These are phyloP conservation scores for Aleiodes testaceus DNA, from an alignment of 2,888 invertebrate species.

Conservation along the genomic window DNA sequence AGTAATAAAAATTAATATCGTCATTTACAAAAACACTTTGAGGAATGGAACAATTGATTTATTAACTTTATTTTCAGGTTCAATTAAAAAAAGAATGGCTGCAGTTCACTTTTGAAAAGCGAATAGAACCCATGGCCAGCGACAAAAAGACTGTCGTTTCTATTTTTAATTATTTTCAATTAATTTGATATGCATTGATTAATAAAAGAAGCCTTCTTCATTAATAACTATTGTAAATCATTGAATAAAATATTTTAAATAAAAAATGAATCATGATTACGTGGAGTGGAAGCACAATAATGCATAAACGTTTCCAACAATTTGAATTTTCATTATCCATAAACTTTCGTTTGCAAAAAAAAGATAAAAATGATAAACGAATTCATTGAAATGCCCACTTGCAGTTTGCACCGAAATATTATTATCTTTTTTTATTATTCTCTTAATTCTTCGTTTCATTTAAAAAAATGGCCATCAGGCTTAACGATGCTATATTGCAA, in stretches of 20 bases:
- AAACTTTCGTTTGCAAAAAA: not conserved
- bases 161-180: not conserved
- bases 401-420: conserved; percentile 47
- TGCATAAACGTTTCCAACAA: conserved; percentile 38
- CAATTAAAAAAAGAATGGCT: conserved; percentile 47
- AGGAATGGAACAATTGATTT: conserved; percentile 37
- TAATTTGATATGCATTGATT: conserved; percentile 24
- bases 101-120: conserved; percentile 12
- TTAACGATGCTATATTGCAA: conserved; percentile 52
- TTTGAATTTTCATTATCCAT: not conserved
- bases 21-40: conserved; percentile 4
- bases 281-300: conserved; percentile 57
- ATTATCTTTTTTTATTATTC: not conserved
- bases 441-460: conserved; percentile 3
- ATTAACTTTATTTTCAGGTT: conserved; percentile 31
- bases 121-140: conserved; percentile 6
- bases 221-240: not conserved
- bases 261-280: conserved; percentile 20
- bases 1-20: no score
- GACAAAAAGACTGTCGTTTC: conserved; percentile 5
- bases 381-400: conserved; percentile 51
- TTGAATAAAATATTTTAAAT: conserved; percentile 11
- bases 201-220: not conserved
- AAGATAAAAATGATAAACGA: conserved; percentile 37
- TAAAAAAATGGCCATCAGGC: conserved; percentile 26